A percentile compares a stretch with the other conserved stretches of the same genome.
phyloP scores from a whole-genome alignment of 2,888 invertebrate genomes.

The Xylota segnis region DNA sequence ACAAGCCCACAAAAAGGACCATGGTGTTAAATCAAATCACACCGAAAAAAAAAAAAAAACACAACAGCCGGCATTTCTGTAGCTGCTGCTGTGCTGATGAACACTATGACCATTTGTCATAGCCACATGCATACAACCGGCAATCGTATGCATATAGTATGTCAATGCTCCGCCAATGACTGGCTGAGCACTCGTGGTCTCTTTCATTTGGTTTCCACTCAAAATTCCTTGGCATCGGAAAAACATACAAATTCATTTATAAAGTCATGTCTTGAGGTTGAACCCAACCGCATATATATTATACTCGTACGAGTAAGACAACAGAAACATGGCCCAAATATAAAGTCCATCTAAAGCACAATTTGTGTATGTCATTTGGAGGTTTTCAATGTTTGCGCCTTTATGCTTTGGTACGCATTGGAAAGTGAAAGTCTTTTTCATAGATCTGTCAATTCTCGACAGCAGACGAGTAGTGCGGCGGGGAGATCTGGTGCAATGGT shows the following conservation, averaged over 20 bases:
- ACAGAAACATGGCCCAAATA: slow-evolving; percentile 53
- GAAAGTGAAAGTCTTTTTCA: slow-evolving; percentile 74
- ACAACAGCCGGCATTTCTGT: slow-evolving; percentile 53
- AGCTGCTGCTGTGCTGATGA: slow-evolving; percentile 57
- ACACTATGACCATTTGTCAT: slow-evolving; percentile 71
- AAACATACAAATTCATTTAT: slow-evolving; percentile 73
- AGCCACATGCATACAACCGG: slow-evolving; percentile 2
- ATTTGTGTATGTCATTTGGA: slow-evolving; percentile 55
- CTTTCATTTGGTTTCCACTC: slow-evolving; percentile 42
- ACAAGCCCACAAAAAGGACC: slow-evolving; percentile 31
- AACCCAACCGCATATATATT: slow-evolving; percentile 35
- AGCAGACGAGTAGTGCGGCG: slow-evolving; percentile 45
- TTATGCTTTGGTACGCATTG: slow-evolving; percentile 42
- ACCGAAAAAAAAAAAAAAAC: slow-evolving; percentile 15
- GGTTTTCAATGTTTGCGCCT: slow-evolving; percentile 21
- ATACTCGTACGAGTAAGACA: too few relatives aligned
- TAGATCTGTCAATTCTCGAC: slow-evolving; percentile 69
- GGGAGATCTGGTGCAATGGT: slow-evolving; percentile 49
- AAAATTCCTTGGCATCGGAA: slow-evolving; percentile 59
- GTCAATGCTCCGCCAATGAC: slow-evolving; percentile 28
- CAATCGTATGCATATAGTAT: slow-evolving; percentile 42
- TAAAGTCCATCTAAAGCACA: slow-evolving; percentile 32
- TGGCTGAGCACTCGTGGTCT: slow-evolving; percentile 28
- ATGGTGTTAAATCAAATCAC: slow-evolving; percentile 65
- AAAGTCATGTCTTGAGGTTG: slow-evolving; percentile 63